A percentile compares a stretch with the other conserved stretches of the same genome.
Conservation (phyloP, 1,140 invertebrate species). For the Monochamus saltuarius region DNA sequence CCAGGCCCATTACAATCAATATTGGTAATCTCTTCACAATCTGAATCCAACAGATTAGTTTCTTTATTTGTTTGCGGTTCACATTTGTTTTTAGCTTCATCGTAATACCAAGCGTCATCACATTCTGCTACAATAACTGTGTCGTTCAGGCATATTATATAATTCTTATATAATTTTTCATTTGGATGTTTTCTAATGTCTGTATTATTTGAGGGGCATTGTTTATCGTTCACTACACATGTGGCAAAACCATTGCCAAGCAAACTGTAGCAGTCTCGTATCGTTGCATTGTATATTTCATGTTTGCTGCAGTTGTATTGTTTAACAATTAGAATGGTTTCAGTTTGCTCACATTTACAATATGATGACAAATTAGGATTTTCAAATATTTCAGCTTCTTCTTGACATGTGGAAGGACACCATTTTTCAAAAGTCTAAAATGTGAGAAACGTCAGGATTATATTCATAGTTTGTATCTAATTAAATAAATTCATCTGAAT, state of each 20-base stretch:
- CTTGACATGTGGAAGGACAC: conserved; percentile 7
- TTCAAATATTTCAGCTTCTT: conserved; percentile 1
- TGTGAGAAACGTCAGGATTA: neutral
- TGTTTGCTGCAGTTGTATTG: neutral
- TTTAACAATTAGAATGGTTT: neutral
- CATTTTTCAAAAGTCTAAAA: neutral
- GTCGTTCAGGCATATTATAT: conserved; percentile 15
- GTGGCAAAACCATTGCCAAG: conserved; percentile 10
- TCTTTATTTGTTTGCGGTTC: neutral
- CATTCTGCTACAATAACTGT: conserved; percentile 13
- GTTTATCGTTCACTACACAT: conserved; percentile 5
- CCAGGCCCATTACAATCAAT: conserved; percentile 12
- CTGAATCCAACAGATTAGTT: conserved; percentile 7
- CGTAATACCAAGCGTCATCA: neutral
- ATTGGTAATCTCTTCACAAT: neutral
- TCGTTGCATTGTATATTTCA: conserved; percentile 13
- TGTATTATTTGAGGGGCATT: conserved; percentile 10
- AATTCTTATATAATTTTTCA: conserved; percentile 4
- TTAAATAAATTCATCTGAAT: too few relatives aligned
- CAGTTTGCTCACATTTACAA: conserved; percentile 2
- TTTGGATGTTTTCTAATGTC: conserved; percentile 16
- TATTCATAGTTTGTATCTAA: too few relatives aligned
- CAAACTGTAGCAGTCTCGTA: conserved; percentile 1
- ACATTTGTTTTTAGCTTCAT: conserved; percentile 7
- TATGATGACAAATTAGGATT: conserved; percentile 12